These are phyloP conservation scores for Drosophila falleni DNA, from an alignment of 2,888 invertebrate genomes.

Conservation along the genomic window DNA sequence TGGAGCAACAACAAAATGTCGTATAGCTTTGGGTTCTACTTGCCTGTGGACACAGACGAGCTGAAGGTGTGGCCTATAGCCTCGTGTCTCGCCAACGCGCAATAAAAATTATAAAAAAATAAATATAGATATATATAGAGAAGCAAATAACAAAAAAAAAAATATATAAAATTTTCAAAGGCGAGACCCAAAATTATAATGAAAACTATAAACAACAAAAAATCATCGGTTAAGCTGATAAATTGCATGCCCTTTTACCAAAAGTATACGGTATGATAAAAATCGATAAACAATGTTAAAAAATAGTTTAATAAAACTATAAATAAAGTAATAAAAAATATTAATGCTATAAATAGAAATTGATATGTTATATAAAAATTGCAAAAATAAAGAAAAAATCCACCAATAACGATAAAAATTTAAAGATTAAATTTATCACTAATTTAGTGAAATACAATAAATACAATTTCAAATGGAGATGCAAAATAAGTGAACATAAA, in stretches of 20 bases:
- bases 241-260: slow-evolving; percentile 20
- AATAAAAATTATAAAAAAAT: slow-evolving; percentile 55
- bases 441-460: neutral
- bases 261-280: neutral
- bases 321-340: neutral
- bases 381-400: neutral
- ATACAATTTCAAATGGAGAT: neutral
- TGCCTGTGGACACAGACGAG: slow-evolving; percentile 19
- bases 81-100: slow-evolving; percentile 59
- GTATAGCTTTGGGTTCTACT: slow-evolving; percentile 56
- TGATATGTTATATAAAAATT: neutral
- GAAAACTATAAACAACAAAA: slow-evolving; percentile 55
- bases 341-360: neutral
- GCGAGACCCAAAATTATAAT: slow-evolving; percentile 52
- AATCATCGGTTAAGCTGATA: slow-evolving; percentile 49
- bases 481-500: neutral
- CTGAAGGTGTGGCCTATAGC: slow-evolving; percentile 30
- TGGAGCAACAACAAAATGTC: slow-evolving; percentile 50
- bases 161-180: slow-evolving; percentile 63
- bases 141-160: neutral
- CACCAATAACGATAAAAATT: neutral
- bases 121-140: neutral
- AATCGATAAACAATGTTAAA: neutral
- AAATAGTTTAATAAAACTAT: neutral
- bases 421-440: neutral